phyloP scores from a whole-genome alignment of 2,113 vertebrate genomes.

The Anguilla rostrata region DNA sequence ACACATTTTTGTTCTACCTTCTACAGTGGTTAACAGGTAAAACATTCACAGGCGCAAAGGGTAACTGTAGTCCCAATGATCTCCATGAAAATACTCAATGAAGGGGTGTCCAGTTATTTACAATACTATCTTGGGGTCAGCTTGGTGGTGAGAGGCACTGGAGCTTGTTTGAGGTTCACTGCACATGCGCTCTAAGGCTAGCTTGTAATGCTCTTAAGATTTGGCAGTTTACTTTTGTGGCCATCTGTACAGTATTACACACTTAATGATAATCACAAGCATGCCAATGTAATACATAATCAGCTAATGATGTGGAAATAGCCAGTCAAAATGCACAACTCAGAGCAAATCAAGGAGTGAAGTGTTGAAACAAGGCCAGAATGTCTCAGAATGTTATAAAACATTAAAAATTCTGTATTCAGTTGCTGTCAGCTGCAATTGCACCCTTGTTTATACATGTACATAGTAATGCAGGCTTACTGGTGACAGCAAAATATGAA shows the following conservation, averaged over 20 bases:
- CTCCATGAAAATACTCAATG: neutral
- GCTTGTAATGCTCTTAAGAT: neutral
- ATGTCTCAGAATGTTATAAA: neutral
- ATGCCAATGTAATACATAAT: neutral
- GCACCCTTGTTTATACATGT: too few relatives aligned
- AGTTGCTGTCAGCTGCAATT: too few relatives aligned
- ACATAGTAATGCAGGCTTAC: too few relatives aligned
- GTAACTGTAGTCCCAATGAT: too few relatives aligned
- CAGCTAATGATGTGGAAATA: neutral
- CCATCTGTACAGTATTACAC: neutral
- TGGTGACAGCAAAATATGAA: too few relatives aligned
- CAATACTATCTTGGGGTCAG: neutral
- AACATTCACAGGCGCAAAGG: too few relatives aligned
- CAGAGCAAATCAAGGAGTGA: neutral
- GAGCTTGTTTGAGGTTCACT: neutral
- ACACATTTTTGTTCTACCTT: too few relatives aligned
- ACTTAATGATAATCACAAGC: neutral
- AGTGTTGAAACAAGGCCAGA: neutral
- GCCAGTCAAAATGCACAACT: neutral
- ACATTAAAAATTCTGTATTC: too few relatives aligned
- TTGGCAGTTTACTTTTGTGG: neutral
- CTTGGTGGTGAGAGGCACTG: neutral
- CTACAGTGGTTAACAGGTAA: too few relatives aligned
- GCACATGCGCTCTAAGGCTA: neutral
- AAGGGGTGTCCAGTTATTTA: neutral